A percentile compares a stretch with the other conserved stretches of the same genome.
These are phyloP conservation scores for Hiodon tergisus DNA, from an alignment of 2,113 vertebrate species.

Conservation along the genomic window DNA sequence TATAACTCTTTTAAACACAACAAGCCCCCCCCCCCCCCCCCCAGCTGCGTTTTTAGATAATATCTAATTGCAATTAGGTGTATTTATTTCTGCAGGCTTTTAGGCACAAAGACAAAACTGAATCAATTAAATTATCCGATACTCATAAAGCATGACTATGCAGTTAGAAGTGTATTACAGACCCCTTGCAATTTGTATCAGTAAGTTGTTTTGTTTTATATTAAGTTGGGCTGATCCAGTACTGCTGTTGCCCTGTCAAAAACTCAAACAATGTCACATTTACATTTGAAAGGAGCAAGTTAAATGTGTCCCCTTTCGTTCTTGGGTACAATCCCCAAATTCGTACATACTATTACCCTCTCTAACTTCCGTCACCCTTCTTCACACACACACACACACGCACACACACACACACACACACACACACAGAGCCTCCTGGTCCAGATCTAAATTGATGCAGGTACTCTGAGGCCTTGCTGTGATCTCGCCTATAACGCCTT, in stretches of 20 bases:
- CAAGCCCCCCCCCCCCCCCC: too few species aligned
- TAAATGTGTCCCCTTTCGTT: too few species aligned
- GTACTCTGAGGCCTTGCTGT: not conserved
- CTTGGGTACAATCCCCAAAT: too few species aligned
- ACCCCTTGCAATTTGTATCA: too few species aligned
- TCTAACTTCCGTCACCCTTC: not conserved
- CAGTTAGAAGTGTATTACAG: too few species aligned
- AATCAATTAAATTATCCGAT: not conserved
- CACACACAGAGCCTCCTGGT: not conserved
- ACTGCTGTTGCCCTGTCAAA: too few species aligned
- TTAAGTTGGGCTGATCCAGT: too few species aligned
- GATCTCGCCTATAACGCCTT: not conserved
- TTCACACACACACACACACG: not conserved
- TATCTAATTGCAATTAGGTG: constrained; percentile 2
- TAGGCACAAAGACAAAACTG: not conserved
- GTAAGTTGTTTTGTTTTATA: too few species aligned
- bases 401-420: not conserved
- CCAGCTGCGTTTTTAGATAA: not conserved
- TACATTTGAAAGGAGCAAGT: too few species aligned
- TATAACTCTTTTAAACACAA: too few species aligned
- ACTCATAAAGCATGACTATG: too few species aligned
- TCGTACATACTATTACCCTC: not conserved
- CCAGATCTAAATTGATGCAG: constrained; percentile 11
- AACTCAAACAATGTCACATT: too few species aligned
- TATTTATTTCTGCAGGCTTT: not conserved